These are phyloP conservation scores for Phasianus colchicus DNA, from an alignment of 2,113 vertebrate species.

Conservation along the genomic window DNA sequence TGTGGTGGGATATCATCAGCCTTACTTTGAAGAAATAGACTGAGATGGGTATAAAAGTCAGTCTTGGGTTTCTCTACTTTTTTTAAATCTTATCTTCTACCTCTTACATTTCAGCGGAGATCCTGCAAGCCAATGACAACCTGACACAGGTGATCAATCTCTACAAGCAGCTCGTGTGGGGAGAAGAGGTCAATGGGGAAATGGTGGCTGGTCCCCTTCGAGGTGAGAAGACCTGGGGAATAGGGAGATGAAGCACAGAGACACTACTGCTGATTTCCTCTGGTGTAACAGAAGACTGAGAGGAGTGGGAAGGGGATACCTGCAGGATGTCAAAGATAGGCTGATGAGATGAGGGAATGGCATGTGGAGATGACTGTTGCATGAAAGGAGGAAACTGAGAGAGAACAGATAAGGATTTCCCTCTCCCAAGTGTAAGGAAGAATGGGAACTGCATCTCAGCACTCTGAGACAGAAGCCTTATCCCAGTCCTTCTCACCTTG, in stretches of 20 bases:
- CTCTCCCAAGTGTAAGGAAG: not conserved
- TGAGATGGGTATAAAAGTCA: not conserved
- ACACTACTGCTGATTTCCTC: not conserved
- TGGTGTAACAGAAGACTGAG: not conserved
- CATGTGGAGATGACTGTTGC: not conserved
- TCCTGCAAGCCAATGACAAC: constrained; percentile 96
- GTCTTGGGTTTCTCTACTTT: not conserved
- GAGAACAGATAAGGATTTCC: not conserved
- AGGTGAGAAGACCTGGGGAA: constrained; percentile 73
- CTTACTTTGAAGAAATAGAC: not conserved
- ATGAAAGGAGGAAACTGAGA: not conserved
- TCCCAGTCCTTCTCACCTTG: not conserved
- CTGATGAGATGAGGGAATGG: not conserved
- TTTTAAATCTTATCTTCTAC: not conserved
- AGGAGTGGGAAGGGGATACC: not conserved
- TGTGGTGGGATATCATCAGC: not conserved
- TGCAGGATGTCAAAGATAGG: not conserved
- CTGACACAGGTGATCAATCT: constrained; percentile 96
- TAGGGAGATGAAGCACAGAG: not conserved
- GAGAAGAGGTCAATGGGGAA: constrained; percentile 92
- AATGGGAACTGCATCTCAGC: not conserved
- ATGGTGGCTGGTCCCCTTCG: constrained; percentile 64
- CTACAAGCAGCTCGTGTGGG: constrained; percentile 91
- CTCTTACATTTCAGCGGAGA: constrained; percentile 84
- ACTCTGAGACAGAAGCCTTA: too few species aligned